These are phyloP conservation scores for Ophion ellenae DNA, from an alignment of 2,888 invertebrate genomes.

Conservation along the genomic window DNA sequence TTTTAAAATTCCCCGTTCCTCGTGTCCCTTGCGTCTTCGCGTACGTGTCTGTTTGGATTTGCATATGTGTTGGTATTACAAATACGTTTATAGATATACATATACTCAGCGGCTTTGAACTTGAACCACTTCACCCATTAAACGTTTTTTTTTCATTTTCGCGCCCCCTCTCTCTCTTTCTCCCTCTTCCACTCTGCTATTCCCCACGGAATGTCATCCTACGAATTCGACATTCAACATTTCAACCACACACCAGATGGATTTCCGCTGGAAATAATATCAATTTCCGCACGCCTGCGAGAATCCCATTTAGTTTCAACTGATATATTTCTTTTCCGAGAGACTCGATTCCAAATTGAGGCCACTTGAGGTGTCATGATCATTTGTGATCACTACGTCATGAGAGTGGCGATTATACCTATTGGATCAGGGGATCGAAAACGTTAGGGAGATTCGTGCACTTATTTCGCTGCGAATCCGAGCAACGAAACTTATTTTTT, in stretches of 20 bases:
- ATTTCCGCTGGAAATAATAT: slow-evolving; percentile 38
- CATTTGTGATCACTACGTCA: too few relatives aligned
- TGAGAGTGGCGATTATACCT: too few relatives aligned
- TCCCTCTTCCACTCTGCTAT: slow-evolving; percentile 17
- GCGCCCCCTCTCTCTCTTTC: neutral
- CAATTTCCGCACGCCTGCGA: slow-evolving; percentile 24
- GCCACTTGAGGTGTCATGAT: neutral
- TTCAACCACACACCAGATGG: slow-evolving; percentile 2
- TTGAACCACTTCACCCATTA: slow-evolving; percentile 47
- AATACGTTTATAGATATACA: slow-evolving; percentile 6
- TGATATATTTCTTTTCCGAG: slow-evolving; percentile 6
- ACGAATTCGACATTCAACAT: slow-evolving; percentile 39
- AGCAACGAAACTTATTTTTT: too few relatives aligned
- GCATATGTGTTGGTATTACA: neutral
- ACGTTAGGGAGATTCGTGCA: too few relatives aligned
- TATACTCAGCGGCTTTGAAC: slow-evolving; percentile 43
- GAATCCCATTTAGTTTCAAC: slow-evolving; percentile 13
- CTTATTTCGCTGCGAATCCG: too few relatives aligned
- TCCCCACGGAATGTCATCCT: slow-evolving; percentile 41
- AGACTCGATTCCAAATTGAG: neutral
- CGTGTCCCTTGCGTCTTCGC: slow-evolving; percentile 22
- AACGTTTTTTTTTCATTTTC: slow-evolving; percentile 36
- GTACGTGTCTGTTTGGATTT: neutral
- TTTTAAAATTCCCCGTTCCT: slow-evolving; percentile 34
- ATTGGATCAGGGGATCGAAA: too few relatives aligned